Base-by-base conservation (phyloP, 2,888 invertebrate species). In the Antheraea yamamai region DNA sequence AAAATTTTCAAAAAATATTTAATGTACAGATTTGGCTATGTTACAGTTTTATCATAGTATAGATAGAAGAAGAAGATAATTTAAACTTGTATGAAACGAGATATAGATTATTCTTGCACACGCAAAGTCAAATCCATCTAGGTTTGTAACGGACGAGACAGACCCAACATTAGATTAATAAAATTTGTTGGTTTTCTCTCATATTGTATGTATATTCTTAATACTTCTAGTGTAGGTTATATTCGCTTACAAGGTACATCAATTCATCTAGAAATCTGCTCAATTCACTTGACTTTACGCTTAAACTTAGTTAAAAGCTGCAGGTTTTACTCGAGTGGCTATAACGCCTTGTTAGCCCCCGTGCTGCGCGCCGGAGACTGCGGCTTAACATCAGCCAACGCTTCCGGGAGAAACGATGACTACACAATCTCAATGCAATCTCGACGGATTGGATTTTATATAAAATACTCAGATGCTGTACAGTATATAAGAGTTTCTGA, bases 321-420 rank as follows among this genome's bases (percentile, higher is more conserved):
- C n/a, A 52, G 18, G 52, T 75, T 75, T 35, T 39, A 66, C 64
- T 39, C 52, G 52, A 75, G 79, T 76, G 77, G 78, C 39, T 70
- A n/a, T 39, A 39, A 70, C 20, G 39, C 39, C 39, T 2, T n/a
- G 70, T 39, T 39, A 12, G 70, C 12, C 30, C 1, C 70, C 23
- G 39, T 20, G 2, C 18, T 23, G 64, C 61, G n/a, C 23, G 12
- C 4, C 23, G 61, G 10, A 23, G 61, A 39, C 20, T 39, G 70
- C 39, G 39, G 70, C 70, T 70, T 70, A 39, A 14, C 70, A 35
- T 30, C 39, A 35, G 39, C 70, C 39, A 20, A 35, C 70, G 39
- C 75, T 66, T 73, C 71, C 64, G 64, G 64, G 51, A 26, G 30
- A 30, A 26, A 26, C 30, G 64, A 66, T 66, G 7, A 30, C 26